Evolutionary conservation across 2,888 invertebrate genomes (phyloP).

Genomic region (Syrista parreyssii): DNA sequence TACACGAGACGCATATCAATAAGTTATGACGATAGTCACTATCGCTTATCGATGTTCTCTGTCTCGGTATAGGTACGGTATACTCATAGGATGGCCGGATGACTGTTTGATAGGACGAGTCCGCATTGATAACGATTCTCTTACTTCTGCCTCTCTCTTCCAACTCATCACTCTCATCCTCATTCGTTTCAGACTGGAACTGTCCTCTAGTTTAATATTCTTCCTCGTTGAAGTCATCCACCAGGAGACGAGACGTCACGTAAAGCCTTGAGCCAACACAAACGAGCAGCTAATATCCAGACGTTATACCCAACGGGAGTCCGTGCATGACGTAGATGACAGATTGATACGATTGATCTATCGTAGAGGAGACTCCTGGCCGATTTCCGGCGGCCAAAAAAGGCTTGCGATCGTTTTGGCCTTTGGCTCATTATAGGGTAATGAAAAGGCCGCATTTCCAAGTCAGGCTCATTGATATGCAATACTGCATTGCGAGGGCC

Average conservation of each 20-base stretch:
- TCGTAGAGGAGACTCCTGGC: not conserved
- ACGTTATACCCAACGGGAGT: not conserved
- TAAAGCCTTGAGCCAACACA: not conserved
- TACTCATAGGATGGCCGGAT: not conserved
- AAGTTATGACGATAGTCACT: not conserved
- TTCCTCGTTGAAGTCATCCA: not conserved
- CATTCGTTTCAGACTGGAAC: not conserved
- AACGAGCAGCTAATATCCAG: not conserved
- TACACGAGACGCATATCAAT: conserved; percentile 1
- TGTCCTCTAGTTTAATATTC: not conserved
- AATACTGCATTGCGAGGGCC: conserved; percentile 29
- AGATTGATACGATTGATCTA: not conserved
- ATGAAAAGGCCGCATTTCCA: conserved; percentile 41
- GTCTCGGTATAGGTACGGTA: not conserved
- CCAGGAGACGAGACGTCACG: not conserved
- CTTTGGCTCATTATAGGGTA: conserved; percentile 33
- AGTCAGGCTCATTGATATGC: conserved; percentile 50
- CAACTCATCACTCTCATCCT: not conserved
- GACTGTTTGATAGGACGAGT: not conserved
- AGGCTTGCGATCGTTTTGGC: conserved; percentile 17
- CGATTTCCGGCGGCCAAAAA: conserved; percentile 15
- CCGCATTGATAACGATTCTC: not conserved
- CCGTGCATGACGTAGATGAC: not conserved
- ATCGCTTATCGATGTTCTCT: conserved; percentile 6
- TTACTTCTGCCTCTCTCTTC: not conserved